Base-by-base conservation (phyloP, 2,113 vertebrate species). In the Ceyx cyanopectus region DNA sequence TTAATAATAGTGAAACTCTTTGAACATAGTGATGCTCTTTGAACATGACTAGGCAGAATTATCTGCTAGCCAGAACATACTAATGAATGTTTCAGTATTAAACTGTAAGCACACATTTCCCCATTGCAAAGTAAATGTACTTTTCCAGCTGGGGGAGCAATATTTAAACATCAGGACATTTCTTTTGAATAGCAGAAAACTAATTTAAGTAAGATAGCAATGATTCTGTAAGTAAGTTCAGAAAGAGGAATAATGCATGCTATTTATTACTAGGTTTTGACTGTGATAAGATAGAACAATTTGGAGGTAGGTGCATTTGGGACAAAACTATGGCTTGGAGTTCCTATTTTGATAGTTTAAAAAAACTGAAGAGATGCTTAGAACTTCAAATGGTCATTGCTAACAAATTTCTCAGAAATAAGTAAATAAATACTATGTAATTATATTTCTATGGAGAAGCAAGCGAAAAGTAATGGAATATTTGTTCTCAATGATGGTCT, bases 61-160 rank as follows among this genome's bases (percentile, higher is more conserved):
- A 73, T 62, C 54, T 41, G 67, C 74, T 79, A 84, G 57, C 86
- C 54, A 79, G 91, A 88, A 81, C 74, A 81, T 53, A 48, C 34
- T 91, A 84, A 95, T 81, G 81, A 87, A 62, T 65, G 57, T 75
- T 89, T 86, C 54, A 40, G 84, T n/a, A 32, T 79, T 89, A 89
- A 84, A 81, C 65, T 75, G 66, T 30, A 79, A 84, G 74, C 50
- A 76, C 34, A 37, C 6, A 1, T 76, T 73, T 76, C 61, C 48
- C 78, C 41, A 41, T 50, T 79, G 78, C 22, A 58, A 87, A 87
- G 58, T 41, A 58, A 86, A 81, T 53, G 53, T 40, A 53, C 45
- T 84, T 79, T 93, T 82, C 50, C 75, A 78, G 61, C 48, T 73
- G 37, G 14, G 37, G 22, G 24, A 95, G 63, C 58, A 89, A 80